These are phyloP conservation scores for Galerucella pusilla DNA, from an alignment of 2,888 invertebrate genomes.

Conservation along the genomic window DNA sequence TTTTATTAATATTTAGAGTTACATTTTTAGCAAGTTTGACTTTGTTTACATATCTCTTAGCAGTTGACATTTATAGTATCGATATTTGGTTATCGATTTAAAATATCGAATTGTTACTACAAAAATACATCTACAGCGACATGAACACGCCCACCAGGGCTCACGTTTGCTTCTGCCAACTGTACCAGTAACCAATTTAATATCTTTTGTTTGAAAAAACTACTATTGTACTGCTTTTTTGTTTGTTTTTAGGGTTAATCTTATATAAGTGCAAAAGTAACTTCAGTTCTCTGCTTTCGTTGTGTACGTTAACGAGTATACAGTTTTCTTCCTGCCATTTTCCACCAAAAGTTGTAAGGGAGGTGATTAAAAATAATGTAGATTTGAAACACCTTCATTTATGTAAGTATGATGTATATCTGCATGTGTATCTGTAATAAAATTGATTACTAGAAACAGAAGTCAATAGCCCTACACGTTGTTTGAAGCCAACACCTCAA, in stretches of 20 bases:
- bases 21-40: too few species aligned
- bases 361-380: constrained; percentile 52
- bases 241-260: constrained; percentile 44
- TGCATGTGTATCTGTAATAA: neutral
- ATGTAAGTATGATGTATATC: constrained; percentile 46
- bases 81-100: too few species aligned
- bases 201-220: neutral
- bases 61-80: too few species aligned
- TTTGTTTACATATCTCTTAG: too few species aligned
- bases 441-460: neutral
- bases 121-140: too few species aligned
- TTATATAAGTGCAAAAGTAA: constrained; percentile 54
- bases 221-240: neutral
- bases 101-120: too few species aligned
- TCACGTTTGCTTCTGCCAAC: too few species aligned
- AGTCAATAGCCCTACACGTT: too few species aligned
- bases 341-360: constrained; percentile 51
- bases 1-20: too few species aligned
- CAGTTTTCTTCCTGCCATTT: constrained; percentile 52
- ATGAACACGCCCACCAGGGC: too few species aligned
- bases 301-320: constrained; percentile 49
- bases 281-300: constrained; percentile 49
- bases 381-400: constrained; percentile 49
- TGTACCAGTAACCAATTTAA: too few species aligned
- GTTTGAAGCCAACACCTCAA: too few species aligned